Evolutionary conservation across 2,113 vertebrate genomes (phyloP), one percentile per base, ranked within the genome.

Genomic region (Triplophysa siluroides): DNA sequence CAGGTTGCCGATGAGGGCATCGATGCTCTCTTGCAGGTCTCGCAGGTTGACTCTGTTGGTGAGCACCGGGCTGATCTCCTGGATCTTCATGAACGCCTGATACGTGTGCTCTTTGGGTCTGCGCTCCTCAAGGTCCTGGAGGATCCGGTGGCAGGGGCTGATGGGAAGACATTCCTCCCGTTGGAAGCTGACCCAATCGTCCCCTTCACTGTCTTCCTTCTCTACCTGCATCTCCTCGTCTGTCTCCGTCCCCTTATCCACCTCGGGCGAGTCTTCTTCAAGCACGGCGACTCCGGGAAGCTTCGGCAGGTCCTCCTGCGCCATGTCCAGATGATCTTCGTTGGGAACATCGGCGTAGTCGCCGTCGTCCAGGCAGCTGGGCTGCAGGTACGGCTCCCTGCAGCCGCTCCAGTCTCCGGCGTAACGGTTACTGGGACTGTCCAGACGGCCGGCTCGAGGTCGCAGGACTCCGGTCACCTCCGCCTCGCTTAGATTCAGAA

Each of bases 11-110:
- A 99, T 97, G 79, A 99, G 90, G 5, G 93, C 95, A 88, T 99
- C 97, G 8, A 99, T 99, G 85, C 97, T 99, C 91, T 98, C 97
- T 90, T 99, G 98, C 82, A 99, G 93, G 88, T 99, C 96, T 85
- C 91, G 94, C 88, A 99, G 95, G 92, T 98, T 95, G 26, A 94
- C 95, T 71, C 91, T 92, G 88, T 91, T 94, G 85, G 94, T 93
- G 76, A 90, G 92, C 0, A 89, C 92, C 0, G 95, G 94, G 84
- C 93, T 95, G 77, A 96, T 88, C 0, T 95, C 95, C 85, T 95
- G 94, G 91, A 97, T 91, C 69, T 95, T 92, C 92, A 98, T 91
- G 83, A 93, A 97, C 0, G 94, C 93, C 86, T 95, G 94, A 63
- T 96, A 94, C 0, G 93, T 79, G 47, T 88, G 93, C 67, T 95